phyloP scores from a whole-genome alignment of 35 echinoderm and acorn worm species.

The Anneissia japonica region DNA sequence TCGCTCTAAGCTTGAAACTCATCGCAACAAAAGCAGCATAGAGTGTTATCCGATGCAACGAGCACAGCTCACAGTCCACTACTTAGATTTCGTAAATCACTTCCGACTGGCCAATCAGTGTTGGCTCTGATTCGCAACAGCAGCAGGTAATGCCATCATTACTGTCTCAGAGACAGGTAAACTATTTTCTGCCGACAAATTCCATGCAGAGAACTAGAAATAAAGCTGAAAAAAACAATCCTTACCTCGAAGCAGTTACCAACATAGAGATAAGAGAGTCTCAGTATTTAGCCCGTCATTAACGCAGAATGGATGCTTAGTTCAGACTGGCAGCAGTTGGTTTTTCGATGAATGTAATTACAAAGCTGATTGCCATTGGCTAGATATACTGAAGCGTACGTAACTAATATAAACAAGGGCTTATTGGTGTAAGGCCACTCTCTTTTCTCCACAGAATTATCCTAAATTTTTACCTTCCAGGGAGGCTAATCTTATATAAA shows the following conservation, averaged over 20 bases:
- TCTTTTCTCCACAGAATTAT: neutral
- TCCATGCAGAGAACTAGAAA: neutral
- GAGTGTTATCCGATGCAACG: neutral
- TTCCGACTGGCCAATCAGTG: neutral
- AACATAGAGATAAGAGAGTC: too few species aligned
- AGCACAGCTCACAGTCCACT: neutral
- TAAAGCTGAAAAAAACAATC: neutral
- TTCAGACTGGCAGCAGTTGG: neutral
- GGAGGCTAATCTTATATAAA: neutral
- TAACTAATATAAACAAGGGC: neutral
- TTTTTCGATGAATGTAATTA: neutral
- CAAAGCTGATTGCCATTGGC: neutral
- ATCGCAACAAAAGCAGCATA: neutral
- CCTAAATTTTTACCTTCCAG: neutral
- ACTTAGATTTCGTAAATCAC: neutral
- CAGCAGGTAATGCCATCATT: neutral
- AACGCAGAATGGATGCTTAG: neutral
- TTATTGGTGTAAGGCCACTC: neutral
- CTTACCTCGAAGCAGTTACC: neutral
- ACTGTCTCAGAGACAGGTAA: neutral
- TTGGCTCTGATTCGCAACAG: neutral
- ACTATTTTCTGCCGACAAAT: neutral
- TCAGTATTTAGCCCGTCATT: neutral
- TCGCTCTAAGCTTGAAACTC: neutral
- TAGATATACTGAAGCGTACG: neutral